Base-by-base conservation (phyloP, 2,888 invertebrate species). In the Tiliacea aurago region DNA sequence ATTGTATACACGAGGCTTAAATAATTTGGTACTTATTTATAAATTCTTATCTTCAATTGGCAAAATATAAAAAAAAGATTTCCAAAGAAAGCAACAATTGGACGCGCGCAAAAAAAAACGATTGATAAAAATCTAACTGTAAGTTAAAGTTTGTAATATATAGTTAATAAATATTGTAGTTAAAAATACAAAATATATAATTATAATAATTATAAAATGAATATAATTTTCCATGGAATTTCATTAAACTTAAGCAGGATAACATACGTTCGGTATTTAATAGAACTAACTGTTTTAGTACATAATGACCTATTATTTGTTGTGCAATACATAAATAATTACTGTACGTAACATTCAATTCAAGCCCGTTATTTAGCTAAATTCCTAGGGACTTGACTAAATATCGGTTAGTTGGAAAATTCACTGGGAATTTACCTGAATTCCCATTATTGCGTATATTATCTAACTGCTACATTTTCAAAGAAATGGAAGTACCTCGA, bases 181-280 rank as follows among this genome's bases (percentile, higher is more conserved):
- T 95, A 95, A 95, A 93, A 95, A 96, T 95, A 95, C 93, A 95
- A 96, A 95, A 94, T 95, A 95, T 95, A 95, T 94, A 91, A 95
- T 85, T 84, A 84, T 80, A 73, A 86, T 94, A 79, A 85, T 83
- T 94, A 95, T 94, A 94, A 88, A 95, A 95, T 94, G 95, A 95
- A 95, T 95, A 95, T 96, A 95, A 95, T 96, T 96, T 96, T 96
- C 95, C 95, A 96, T 94, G 94, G 94, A 96, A 95, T 96, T 75
- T 95, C 95, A 94, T 92, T 94, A 94, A 91, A 91, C 86, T 87
- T 96, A 95, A 95, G 95, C 90, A 68, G 89, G 90, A 90, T 91
- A 91, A 89, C 47, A 56, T 85, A 88, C 87, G 86, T 90, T 87
- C 64, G 67, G 72, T 75, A 75, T 76, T 81, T 81, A 69, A 58